Evolutionary conservation across 2,888 invertebrate species (phyloP).

Genomic region (Mechanitis mazaeus): DNA sequence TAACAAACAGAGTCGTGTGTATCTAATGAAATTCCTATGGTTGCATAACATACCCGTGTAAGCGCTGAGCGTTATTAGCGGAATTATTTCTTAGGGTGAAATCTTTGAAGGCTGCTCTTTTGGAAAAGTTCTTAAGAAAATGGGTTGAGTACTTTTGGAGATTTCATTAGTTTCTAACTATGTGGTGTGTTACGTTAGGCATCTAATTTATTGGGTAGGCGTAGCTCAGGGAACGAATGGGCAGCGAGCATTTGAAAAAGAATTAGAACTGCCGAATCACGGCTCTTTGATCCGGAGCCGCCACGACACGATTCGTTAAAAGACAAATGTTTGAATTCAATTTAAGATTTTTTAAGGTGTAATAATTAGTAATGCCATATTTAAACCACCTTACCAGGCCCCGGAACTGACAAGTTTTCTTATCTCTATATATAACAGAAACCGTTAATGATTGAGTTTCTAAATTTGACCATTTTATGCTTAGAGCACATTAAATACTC

Average conservation of each 20-base stretch:
- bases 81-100: conserved; percentile 72
- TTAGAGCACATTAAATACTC: conserved; percentile 15
- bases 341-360: conserved; percentile 58
- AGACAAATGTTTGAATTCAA: conserved; percentile 77
- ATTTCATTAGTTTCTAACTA: conserved; percentile 76
- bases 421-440: conserved; percentile 56
- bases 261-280: conserved; percentile 72
- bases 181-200: conserved; percentile 69
- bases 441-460: conserved; percentile 35
- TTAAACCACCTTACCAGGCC: conserved; percentile 54
- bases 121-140: conserved; percentile 77
- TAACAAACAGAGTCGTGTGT: conserved; percentile 77
- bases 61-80: conserved; percentile 72
- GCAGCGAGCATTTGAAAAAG: conserved; percentile 71
- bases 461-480: conserved; percentile 5
- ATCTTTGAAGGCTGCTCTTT: conserved; percentile 76
- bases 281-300: conserved; percentile 68
- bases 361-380: conserved; percentile 69
- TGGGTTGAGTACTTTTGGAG: conserved; percentile 74
- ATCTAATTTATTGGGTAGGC: conserved; percentile 75
- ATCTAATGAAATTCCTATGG: conserved; percentile 78
- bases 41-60: conserved; percentile 75
- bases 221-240: conserved; percentile 74
- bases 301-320: conserved; percentile 74
- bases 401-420: conserved; percentile 57